A percentile compares a stretch with the other conserved stretches of the same genome.
These are phyloP conservation scores for Coelopa pilipes DNA, from an alignment of 2,888 invertebrate genomes.

Conservation along the genomic window DNA sequence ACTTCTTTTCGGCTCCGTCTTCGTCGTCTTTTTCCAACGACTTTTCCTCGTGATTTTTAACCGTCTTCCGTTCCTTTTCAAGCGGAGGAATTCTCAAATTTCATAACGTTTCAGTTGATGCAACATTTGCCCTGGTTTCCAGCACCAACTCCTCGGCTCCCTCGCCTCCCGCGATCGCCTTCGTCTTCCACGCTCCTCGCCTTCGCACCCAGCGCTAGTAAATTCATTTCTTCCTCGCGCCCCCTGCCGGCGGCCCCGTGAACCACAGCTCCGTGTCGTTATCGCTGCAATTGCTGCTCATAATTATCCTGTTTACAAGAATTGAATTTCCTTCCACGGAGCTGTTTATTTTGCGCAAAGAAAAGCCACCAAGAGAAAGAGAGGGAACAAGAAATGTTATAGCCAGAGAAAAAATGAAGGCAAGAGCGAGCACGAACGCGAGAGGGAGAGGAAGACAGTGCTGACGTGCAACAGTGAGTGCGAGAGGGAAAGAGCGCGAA, in stretches of 20 bases:
- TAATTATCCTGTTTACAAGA: slow-evolving; percentile 52
- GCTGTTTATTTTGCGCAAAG: slow-evolving; percentile 22
- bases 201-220: no score
- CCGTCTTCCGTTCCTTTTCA: slow-evolving; percentile 20
- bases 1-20: slow-evolving; percentile 18
- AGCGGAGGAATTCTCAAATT: slow-evolving; percentile 13
- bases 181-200: not conserved
- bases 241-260: no score
- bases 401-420: not conserved
- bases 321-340: slow-evolving; percentile 31
- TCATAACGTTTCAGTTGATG: slow-evolving; percentile 23
- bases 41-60: not conserved
- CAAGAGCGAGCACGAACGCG: not conserved
- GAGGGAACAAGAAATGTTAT: not conserved
- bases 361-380: not conserved
- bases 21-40: not conserved
- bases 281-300: slow-evolving; percentile 40
- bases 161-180: not conserved
- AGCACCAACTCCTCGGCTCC: no score
- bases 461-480: no score
- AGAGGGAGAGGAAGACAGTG: not conserved
- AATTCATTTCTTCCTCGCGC: no score
- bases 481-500: no score
- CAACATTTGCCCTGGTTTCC: slow-evolving; percentile 8
- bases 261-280: slow-evolving; percentile 29